Percentiles rank a stretch among this genome's conserved stretches.
phyloP scores from a whole-genome alignment of 2,888 invertebrate genomes.

The Oscheius sp. region DNA sequence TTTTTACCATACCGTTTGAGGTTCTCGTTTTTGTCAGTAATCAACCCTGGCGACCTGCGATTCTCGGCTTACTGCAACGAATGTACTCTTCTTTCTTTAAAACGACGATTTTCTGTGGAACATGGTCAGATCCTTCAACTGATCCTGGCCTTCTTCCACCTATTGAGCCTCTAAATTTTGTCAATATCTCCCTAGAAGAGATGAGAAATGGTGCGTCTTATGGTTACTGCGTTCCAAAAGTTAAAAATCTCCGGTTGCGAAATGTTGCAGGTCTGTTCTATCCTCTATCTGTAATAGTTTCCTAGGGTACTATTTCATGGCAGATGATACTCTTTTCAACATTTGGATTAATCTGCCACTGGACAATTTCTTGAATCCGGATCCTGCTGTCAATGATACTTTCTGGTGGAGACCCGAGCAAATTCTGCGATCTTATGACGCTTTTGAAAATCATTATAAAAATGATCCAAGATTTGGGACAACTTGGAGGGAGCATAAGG shows the following conservation, averaged over 20 bases:
- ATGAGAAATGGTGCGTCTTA: not conserved
- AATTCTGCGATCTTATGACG: not conserved
- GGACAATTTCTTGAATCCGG: not conserved
- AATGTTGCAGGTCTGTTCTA: conserved; percentile 11
- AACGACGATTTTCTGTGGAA: not conserved
- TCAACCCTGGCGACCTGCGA: not conserved
- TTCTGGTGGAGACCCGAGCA: conserved; percentile 7
- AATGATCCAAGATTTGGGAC: conserved; percentile 1
- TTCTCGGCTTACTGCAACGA: not conserved
- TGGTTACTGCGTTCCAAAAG: conserved; percentile 12
- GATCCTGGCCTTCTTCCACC: not conserved
- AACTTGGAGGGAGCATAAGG: conserved; percentile 7
- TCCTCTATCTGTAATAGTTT: no score
- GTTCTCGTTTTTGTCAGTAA: not conserved
- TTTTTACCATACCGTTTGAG: not conserved
- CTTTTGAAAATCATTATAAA: conserved; percentile 11
- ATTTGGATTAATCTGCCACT: conserved; percentile 1
- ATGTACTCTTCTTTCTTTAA: not conserved
- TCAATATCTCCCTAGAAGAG: conserved; percentile 20
- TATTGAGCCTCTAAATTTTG: conserved; percentile 20
- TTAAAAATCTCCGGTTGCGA: conserved; percentile 5
- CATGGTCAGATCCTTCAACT: not conserved
- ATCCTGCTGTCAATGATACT: not conserved
- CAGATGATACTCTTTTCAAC: conserved; percentile 9
- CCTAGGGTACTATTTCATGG: conserved; percentile 11